These are phyloP conservation scores for Oscheius onirici DNA, from an alignment of 2,888 invertebrate genomes.

Conservation along the genomic window DNA sequence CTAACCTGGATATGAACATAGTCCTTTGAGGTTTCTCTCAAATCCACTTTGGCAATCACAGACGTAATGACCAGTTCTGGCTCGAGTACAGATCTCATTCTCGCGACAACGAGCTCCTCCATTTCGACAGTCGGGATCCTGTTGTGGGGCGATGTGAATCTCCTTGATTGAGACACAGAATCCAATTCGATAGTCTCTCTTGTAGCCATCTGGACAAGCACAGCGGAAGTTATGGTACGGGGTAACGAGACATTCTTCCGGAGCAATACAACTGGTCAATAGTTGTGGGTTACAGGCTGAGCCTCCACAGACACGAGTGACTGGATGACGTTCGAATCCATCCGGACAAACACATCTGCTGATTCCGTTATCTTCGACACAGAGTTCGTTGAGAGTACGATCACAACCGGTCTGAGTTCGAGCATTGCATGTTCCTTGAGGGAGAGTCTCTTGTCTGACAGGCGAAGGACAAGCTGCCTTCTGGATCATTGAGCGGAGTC, in stretches of 20 bases:
- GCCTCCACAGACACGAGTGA: slow-evolving; percentile 70
- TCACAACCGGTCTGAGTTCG: slow-evolving; percentile 70
- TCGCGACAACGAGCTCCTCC: slow-evolving; percentile 52
- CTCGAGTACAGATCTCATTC: slow-evolving; percentile 56
- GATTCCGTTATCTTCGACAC: slow-evolving; percentile 50
- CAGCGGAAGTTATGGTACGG: slow-evolving; percentile 70
- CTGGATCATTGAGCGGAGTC: slow-evolving; percentile 70
- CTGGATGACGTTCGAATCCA: slow-evolving; percentile 68
- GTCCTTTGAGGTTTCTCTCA: slow-evolving; percentile 55
- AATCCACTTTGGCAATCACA: slow-evolving; percentile 64
- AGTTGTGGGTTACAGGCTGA: slow-evolving; percentile 70
- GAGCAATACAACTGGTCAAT: slow-evolving; percentile 65
- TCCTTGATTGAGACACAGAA: slow-evolving; percentile 64
- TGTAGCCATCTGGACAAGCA: slow-evolving; percentile 66
- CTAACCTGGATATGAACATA: slow-evolving; percentile 63
- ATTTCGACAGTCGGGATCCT: slow-evolving; percentile 59
- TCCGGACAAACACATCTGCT: slow-evolving; percentile 65
- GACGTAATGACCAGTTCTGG: slow-evolving; percentile 37
- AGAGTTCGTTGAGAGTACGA: slow-evolving; percentile 66
- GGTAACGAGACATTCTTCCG: slow-evolving; percentile 64
- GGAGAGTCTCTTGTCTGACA: slow-evolving; percentile 36
- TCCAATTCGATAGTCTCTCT: slow-evolving; percentile 63
- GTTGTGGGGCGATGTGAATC: slow-evolving; percentile 51
- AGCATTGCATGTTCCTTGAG: slow-evolving; percentile 63
- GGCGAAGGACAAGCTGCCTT: slow-evolving; percentile 69